phyloP scores from a whole-genome alignment of 2,797 vertebrate genomes.

The Jordanella pulchra region DNA sequence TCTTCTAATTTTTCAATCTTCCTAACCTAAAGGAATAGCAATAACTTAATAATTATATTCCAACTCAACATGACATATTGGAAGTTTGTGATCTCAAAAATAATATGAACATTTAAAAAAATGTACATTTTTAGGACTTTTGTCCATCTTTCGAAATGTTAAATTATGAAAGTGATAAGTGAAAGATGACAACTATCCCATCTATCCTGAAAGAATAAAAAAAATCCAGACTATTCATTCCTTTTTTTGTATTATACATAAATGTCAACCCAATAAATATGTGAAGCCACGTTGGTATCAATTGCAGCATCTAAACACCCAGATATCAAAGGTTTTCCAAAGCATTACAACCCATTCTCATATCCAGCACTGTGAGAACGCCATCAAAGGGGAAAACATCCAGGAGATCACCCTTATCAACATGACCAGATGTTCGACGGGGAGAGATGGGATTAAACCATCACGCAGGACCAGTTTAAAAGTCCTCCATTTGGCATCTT shows the following conservation, averaged over 20 bases:
- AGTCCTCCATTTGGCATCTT: slow-evolving; percentile 47
- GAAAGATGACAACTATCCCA: not conserved
- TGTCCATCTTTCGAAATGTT: not conserved
- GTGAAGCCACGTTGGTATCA: slow-evolving; percentile 24
- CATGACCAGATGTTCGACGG: slow-evolving; percentile 62
- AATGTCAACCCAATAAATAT: slow-evolving; percentile 16
- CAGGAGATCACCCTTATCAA: slow-evolving; percentile 72
- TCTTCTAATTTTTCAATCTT: too few species aligned
- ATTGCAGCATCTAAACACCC: slow-evolving; percentile 44
- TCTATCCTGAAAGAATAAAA: not conserved
- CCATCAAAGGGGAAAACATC: slow-evolving; percentile 62
- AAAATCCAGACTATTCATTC: not conserved
- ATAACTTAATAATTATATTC: too few species aligned
- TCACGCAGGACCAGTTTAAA: slow-evolving; percentile 53
- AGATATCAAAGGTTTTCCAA: slow-evolving; percentile 70
- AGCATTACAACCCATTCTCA: slow-evolving; percentile 65
- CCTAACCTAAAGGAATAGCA: too few species aligned
- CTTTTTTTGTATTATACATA: not conserved
- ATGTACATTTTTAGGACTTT: not conserved
- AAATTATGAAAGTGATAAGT: not conserved
- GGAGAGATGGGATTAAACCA: slow-evolving; percentile 63
- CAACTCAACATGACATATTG: too few species aligned
- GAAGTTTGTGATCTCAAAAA: too few species aligned
- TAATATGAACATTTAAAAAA: too few species aligned
- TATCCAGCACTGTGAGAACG: slow-evolving; percentile 48